Evolutionary conservation across 2,113 vertebrate genomes (phyloP), one percentile per base, ranked within the genome.

Genomic region (Telmatochromis sp.): DNA sequence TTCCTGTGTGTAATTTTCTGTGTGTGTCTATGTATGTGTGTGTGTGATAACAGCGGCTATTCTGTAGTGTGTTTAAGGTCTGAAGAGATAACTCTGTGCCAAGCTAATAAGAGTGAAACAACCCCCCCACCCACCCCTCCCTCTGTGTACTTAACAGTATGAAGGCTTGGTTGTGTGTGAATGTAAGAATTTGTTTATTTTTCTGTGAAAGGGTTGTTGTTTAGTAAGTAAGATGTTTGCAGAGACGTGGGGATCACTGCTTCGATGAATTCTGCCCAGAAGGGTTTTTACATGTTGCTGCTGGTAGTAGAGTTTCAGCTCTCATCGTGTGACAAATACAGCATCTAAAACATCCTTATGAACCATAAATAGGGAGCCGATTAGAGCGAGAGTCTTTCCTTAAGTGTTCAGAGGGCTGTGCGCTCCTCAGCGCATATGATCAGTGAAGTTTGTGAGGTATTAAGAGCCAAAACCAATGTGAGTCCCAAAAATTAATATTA

Each of bases 1-100:
- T 92, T 93, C 89, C 93, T 93, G 91, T 94, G 86, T 92, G 87
- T 86, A 45, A 23, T 80, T 80, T 86, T 65, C 19, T 60, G 53
- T 17, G 8, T 17, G 55, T 26, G 14, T 65, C 57, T 15, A 26
- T 33, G 31, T n/a, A 37, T 31, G 37, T 60, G 26, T 86, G 78
- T 60, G 2, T 87, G 65, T 40, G 82, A 70, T 58, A 28, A 26
- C 73, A 31, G 26, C 78, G 13, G 23, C 60, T 57, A 26, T 28
- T 88, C 33, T 75, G 23, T 60, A 51, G 21, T 40, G 55, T 84
- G 87, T 40, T 60, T 26, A 79, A 79, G 63, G 54, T 84, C 81
- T 33, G 80, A 55, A 6, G 57, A 40, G 42, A 82, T 73, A 40
- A 89, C 85, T 85, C 65, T 65, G 86, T 82, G 54, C 55, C 54